Evolutionary conservation across 2,113 vertebrate species (phyloP).

Genomic region (Brienomyrus longianalis): DNA sequence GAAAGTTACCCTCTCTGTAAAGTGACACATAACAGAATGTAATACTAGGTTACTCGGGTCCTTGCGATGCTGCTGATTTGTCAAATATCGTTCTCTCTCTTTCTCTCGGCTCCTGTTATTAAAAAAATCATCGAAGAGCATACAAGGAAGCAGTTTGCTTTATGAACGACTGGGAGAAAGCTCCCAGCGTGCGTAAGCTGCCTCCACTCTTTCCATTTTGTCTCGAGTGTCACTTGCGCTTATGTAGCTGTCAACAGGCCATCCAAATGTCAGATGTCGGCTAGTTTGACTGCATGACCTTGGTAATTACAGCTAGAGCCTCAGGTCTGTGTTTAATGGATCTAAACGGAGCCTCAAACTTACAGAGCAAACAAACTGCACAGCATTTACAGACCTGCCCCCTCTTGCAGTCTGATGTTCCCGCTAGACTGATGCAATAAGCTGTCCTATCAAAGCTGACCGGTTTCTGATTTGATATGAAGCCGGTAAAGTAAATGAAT

Average conservation of each 20-base stretch:
- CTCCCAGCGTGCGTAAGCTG: background rate
- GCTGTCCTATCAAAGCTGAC: conserved; percentile 8
- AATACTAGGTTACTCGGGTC: background rate
- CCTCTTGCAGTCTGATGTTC: background rate
- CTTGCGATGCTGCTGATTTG: background rate
- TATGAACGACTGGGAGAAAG: background rate
- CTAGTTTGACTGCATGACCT: background rate
- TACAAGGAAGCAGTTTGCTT: background rate
- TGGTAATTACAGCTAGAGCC: background rate
- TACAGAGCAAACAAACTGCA: background rate
- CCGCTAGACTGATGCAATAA: background rate
- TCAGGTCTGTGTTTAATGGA: background rate
- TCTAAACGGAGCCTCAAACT: background rate
- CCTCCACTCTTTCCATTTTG: background rate
- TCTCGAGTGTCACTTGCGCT: background rate
- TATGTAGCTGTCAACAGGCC: background rate
- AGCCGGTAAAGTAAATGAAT: conserved; percentile 19
- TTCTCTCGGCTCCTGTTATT: background rate
- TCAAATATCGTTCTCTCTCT: background rate
- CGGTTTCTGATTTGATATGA: conserved; percentile 15
- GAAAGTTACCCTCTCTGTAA: conserved; percentile 2
- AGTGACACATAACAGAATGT: background rate
- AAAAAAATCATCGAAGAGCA: background rate
- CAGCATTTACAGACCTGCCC: background rate
- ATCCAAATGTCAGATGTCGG: background rate